Base-by-base conservation (phyloP, 2,888 invertebrate genomes). In the Dicycla oo region DNA sequence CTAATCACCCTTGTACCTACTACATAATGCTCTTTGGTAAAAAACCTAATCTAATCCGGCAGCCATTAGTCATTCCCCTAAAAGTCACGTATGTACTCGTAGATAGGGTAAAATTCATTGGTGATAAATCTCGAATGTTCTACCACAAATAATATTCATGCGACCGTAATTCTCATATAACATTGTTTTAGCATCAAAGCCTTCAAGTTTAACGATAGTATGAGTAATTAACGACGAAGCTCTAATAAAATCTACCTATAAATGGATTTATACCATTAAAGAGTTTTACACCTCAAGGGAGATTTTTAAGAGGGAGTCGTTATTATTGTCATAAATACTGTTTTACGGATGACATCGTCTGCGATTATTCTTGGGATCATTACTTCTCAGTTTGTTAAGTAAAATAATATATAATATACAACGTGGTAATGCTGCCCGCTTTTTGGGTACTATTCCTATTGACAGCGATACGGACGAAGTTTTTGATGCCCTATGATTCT, bases 151-250 rank as follows among this genome's bases (percentile, higher is more conserved):
- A 61, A 69, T 61, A 75, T 68, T 65, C 61, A 80, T 81, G 26
- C 43, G 57, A 38, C 30, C 30, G 23, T 79, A 71, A 71, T 62
- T 68, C 57, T 40, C 57, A 38, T 56, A 71, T 69, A 67, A 77
- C 80, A 75, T 69, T 82, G 75, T 80, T 78, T 77, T 77, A 77
- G 62, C 61, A 69, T 23, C 51, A 51, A 82, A 80, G 78, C 73
- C 71, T 73, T 68, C 20, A 82, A 80, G 68, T 78, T 84, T 83
- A 74, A 82, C 69, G 70, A 71, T 66, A 63, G 47, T 58, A 63
- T 40, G 60, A 61, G 76, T 76, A 75, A 83, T 84, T 85, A 85
- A 78, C 61, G 77, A 63, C 70, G 23, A 54, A n/a, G 62, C 43
- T 57, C 66, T 62, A 69, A 72, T 78, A 81, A 78, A 84, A 64